A percentile compares a stretch with the other conserved stretches of the same genome.
Conservation (phyloP, 2,888 invertebrate species). For the Limnephilus marmoratus region DNA sequence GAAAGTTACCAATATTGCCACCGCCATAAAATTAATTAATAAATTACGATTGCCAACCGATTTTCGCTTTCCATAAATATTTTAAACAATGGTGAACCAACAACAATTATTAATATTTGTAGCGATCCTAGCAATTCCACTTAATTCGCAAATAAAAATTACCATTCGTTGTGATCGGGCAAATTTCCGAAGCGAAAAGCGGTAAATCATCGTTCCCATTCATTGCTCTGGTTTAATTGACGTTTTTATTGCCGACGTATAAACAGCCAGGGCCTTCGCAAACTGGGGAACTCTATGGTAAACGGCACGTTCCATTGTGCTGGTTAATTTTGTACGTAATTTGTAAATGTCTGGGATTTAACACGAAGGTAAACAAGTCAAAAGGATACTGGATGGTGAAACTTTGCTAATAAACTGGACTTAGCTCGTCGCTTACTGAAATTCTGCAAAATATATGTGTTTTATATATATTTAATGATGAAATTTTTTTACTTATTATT, state of each 20-base stretch:
- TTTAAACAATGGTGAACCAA: constrained; percentile 11
- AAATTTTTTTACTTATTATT: not conserved
- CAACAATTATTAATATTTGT: not conserved
- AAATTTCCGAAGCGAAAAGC: constrained; percentile 57
- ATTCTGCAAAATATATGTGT: not conserved
- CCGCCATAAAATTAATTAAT: not conserved
- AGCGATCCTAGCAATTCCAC: not conserved
- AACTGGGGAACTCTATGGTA: not conserved
- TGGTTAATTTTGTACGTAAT: constrained; percentile 47
- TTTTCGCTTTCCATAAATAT: not conserved
- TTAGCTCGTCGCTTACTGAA: constrained; percentile 18
- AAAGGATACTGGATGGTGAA: constrained; percentile 37
- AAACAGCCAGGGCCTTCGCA: constrained; percentile 28
- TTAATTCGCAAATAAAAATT: constrained; percentile 50
- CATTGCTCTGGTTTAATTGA: constrained; percentile 57
- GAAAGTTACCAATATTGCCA: not conserved
- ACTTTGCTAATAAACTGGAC: constrained; percentile 47
- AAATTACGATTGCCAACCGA: not conserved
- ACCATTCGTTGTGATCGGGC: constrained; percentile 51
- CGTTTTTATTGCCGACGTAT: constrained; percentile 57
- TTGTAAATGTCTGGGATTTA: constrained; percentile 46
- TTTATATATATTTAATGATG: not conserved
- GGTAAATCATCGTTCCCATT: constrained; percentile 58
- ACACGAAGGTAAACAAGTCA: constrained; percentile 48
- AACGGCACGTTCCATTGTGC: constrained; percentile 23